These are phyloP conservation scores for Gallinago solitaria DNA, from an alignment of 2,797 vertebrate genomes.

Conservation along the genomic window DNA sequence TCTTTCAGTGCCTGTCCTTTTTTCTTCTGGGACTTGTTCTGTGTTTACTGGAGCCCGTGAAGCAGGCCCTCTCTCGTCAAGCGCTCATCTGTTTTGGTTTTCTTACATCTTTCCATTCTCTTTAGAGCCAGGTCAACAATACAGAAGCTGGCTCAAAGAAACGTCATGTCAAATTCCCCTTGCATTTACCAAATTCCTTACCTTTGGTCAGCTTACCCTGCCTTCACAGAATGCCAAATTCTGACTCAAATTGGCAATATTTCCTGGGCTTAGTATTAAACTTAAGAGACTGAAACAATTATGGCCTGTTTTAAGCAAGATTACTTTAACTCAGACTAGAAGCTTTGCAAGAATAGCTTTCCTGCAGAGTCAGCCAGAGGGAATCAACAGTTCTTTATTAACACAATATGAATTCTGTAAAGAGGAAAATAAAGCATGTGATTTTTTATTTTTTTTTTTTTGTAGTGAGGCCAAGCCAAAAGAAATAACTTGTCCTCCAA, in stretches of 20 bases:
- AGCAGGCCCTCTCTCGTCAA: not conserved
- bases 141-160: conserved; percentile 42
- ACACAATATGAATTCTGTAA: conserved; percentile 61
- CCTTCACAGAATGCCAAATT: not conserved
- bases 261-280: conserved; percentile 15
- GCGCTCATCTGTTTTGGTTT: conserved; percentile 5
- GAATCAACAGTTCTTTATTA: conserved; percentile 59
- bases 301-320: conserved; percentile 28
- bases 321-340: conserved; percentile 45
- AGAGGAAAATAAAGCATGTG: conserved; percentile 56
- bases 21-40: not conserved
- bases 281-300: conserved; percentile 49
- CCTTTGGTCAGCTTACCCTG: conserved; percentile 29
- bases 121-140: not conserved
- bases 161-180: not conserved
- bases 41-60: accelerated
- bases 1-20: not conserved
- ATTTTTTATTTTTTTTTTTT: not conserved
- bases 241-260: not conserved
- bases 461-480: conserved; percentile 27
- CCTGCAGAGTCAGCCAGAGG: conserved; percentile 57
- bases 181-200: conserved; percentile 12
- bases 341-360: conserved; percentile 16
- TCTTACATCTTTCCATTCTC: not conserved
- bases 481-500: conserved; percentile 55